Conservation (phyloP, 2,797 vertebrate species). For the Microchirus variegatus region DNA sequence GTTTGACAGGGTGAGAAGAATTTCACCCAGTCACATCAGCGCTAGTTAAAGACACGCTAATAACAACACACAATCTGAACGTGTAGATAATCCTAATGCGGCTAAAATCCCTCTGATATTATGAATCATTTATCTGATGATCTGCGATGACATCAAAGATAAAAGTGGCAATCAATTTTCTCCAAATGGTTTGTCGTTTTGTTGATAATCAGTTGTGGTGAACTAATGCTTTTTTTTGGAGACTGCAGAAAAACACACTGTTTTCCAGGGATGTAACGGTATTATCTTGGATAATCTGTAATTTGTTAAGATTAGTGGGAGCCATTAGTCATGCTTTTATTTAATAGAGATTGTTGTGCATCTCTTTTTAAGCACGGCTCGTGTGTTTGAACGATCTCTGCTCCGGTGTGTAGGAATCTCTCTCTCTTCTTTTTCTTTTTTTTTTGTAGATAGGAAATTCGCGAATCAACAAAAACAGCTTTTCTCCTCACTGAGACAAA, state of each 20-base stretch:
- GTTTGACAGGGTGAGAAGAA: slow-evolving; percentile 67
- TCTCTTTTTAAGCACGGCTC: slow-evolving; percentile 56
- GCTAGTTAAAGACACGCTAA: background rate
- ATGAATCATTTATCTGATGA: slow-evolving; percentile 37
- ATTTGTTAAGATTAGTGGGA: slow-evolving; percentile 69
- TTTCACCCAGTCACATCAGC: slow-evolving; percentile 22
- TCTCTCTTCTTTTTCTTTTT: too few relatives aligned
- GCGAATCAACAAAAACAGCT: slow-evolving; percentile 67
- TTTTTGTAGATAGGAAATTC: slow-evolving; percentile 44
- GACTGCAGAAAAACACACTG: slow-evolving; percentile 45
- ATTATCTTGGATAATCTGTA: slow-evolving; percentile 79
- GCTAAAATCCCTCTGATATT: slow-evolving; percentile 24
- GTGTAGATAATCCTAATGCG: slow-evolving; percentile 9
- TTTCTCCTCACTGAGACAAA: slow-evolving; percentile 62
- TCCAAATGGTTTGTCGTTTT: slow-evolving; percentile 26
- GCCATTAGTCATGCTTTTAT: slow-evolving; percentile 74
- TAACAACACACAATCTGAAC: background rate
- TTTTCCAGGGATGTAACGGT: slow-evolving; percentile 59
- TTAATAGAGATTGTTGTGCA: slow-evolving; percentile 57
- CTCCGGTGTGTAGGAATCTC: slow-evolving; percentile 40
- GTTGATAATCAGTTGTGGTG: slow-evolving; percentile 47
- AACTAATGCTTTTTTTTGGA: slow-evolving; percentile 43
- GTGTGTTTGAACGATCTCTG: slow-evolving; percentile 59
- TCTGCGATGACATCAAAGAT: slow-evolving; percentile 21
- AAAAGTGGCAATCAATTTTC: slow-evolving; percentile 39